Percentiles rank a stretch among this genome's conserved stretches.
Evolutionary conservation across 2,113 vertebrate genomes (phyloP).

Genomic region (Cyprinodon brontotheroides): DNA sequence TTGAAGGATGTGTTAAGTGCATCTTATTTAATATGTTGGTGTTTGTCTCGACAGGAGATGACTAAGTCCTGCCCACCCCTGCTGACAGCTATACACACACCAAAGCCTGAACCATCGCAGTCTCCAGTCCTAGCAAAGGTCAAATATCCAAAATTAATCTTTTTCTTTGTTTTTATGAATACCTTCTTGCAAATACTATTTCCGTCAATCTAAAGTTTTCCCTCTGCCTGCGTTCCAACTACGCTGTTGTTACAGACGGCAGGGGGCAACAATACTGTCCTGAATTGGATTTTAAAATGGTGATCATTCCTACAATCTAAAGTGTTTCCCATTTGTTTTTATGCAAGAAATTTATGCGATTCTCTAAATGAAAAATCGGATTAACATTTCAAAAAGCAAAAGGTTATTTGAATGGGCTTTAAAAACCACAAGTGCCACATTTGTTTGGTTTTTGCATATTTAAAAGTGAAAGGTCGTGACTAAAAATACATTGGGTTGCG

Average conservation of each 20-base stretch:
- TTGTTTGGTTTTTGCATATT: neutral
- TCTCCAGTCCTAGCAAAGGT: slow-evolving; percentile 86
- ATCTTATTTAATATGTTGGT: neutral
- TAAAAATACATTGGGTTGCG: neutral
- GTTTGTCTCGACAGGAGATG: slow-evolving; percentile 87
- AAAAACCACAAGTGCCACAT: too few species aligned
- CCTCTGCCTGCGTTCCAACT: neutral
- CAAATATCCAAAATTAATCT: slow-evolving; percentile 13
- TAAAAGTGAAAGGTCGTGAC: neutral
- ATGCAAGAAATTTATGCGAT: too few species aligned
- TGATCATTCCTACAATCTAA: neutral
- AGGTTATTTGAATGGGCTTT: too few species aligned
- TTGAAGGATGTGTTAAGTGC: too few species aligned
- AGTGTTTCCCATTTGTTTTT: too few species aligned
- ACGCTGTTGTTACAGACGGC: too few species aligned
- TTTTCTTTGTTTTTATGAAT: neutral
- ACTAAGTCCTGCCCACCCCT: slow-evolving; percentile 92
- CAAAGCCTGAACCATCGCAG: slow-evolving; percentile 82
- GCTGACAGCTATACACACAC: slow-evolving; percentile 87
- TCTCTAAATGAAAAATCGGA: too few species aligned
- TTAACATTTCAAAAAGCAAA: too few species aligned
- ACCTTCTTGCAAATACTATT: neutral
- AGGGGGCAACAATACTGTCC: too few species aligned
- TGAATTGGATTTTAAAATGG: neutral
- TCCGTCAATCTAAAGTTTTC: neutral